Percentiles rank a stretch among this genome's conserved stretches.
Conservation (phyloP, 2,113 vertebrate genomes). For the Lepidothrix coronata region DNA sequence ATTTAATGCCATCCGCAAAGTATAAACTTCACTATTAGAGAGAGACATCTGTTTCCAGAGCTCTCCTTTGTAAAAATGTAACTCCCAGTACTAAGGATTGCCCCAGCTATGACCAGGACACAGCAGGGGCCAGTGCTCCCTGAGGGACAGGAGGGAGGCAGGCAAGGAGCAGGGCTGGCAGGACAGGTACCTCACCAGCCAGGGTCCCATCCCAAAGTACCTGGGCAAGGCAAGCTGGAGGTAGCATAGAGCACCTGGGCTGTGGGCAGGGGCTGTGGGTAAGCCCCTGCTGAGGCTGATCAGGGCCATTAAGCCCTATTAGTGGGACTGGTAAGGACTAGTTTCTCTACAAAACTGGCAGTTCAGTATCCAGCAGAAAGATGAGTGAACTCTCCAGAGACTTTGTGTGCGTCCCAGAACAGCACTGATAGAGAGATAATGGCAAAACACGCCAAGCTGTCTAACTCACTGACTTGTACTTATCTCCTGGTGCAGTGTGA, state of each 20-base stretch:
- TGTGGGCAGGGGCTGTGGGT: neutral
- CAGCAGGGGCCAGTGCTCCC: neutral
- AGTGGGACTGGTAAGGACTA: neutral
- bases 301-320: neutral
- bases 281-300: neutral
- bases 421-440: neutral
- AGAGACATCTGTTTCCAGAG: neutral
- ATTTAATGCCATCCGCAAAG: neutral
- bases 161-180: neutral
- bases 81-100: neutral
- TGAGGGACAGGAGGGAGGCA: neutral
- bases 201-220: neutral
- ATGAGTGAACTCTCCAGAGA: neutral
- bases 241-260: neutral
- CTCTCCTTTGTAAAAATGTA: neutral
- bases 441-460: neutral
- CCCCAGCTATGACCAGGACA: neutral
- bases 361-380: neutral
- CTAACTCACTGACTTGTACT: neutral
- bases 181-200: neutral
- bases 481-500: neutral
- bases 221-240: neutral
- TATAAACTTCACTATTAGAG: neutral
- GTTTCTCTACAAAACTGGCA: neutral
- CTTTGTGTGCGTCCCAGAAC: neutral